phyloP scores from a whole-genome alignment of 2,888 invertebrate species.

The Chrysotoxum bicinctum region DNA sequence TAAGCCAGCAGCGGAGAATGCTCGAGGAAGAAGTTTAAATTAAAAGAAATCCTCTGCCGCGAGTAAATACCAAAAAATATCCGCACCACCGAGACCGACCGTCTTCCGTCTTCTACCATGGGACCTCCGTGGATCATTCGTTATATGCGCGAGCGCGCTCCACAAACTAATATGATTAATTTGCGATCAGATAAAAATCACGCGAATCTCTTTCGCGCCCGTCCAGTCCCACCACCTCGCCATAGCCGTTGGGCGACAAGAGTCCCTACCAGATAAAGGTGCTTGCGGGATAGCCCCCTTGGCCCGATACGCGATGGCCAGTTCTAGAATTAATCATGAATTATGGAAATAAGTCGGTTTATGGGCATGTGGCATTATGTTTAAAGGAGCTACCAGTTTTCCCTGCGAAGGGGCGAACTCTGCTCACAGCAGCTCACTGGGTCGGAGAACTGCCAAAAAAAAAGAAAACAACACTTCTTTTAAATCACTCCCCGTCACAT shows the following conservation, averaged over 20 bases:
- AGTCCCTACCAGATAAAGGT: conserved; percentile 7
- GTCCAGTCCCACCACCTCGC: background rate
- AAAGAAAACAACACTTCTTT: conserved; percentile 56
- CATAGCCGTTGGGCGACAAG: background rate
- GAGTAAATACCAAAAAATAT: conserved; percentile 17
- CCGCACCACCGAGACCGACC: background rate
- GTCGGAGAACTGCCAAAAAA: conserved; percentile 1
- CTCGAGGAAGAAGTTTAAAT: conserved; percentile 39
- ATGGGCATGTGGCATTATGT: conserved; percentile 72
- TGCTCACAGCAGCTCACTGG: background rate
- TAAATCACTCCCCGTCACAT: conserved; percentile 71
- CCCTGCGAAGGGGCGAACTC: conserved; percentile 2
- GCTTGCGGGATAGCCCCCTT: conserved; percentile 16
- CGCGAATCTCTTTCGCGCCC: conserved; percentile 63
- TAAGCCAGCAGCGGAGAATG: background rate
- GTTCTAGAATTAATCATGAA: conserved; percentile 73
- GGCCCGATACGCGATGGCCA: conserved; percentile 31
- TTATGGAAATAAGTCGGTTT: conserved; percentile 73
- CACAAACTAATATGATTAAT: conserved; percentile 73
- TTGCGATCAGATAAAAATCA: conserved; percentile 73
- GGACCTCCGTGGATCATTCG: conserved; percentile 68
- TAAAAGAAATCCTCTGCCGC: conserved; percentile 56
- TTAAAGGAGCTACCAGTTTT: conserved; percentile 65
- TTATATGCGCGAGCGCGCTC: conserved; percentile 70
- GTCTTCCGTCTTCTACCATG: background rate